Percentiles rank a stretch among this genome's conserved stretches.
Evolutionary conservation across 2,113 vertebrate species (phyloP).

Genomic region (Ivindomyrus marchei): DNA sequence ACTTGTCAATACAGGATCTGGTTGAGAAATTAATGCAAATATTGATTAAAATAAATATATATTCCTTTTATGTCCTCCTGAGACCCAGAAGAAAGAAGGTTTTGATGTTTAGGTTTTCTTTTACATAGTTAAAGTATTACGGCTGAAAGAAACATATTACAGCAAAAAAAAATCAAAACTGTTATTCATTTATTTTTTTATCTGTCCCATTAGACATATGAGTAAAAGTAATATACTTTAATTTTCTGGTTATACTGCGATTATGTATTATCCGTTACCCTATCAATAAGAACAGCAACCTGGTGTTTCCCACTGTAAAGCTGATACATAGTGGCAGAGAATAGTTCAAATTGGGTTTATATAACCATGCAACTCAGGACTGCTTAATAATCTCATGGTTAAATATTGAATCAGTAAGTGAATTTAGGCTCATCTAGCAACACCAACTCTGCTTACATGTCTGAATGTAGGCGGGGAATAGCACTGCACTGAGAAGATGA

Average conservation of each 20-base stretch:
- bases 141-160: no score
- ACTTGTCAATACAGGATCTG: no score
- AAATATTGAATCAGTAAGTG: neutral
- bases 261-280: neutral
- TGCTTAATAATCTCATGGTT: neutral
- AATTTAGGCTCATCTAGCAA: neutral
- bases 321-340: neutral
- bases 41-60: no score
- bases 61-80: no score
- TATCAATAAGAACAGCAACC: neutral
- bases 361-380: neutral
- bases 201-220: neutral
- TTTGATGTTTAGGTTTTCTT: no score
- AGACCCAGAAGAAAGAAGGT: no score
- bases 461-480: neutral
- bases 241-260: neutral
- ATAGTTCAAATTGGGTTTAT: neutral
- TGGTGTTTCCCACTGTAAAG: neutral
- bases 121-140: no score
- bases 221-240: neutral
- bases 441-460: neutral
- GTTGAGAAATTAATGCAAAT: no score
- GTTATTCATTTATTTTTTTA: no score
- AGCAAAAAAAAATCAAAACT: no score
- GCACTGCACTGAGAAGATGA: neutral